These are phyloP conservation scores for Eleutherodactylus coqui DNA, from an alignment of 2,797 vertebrate species.

Conservation along the genomic window DNA sequence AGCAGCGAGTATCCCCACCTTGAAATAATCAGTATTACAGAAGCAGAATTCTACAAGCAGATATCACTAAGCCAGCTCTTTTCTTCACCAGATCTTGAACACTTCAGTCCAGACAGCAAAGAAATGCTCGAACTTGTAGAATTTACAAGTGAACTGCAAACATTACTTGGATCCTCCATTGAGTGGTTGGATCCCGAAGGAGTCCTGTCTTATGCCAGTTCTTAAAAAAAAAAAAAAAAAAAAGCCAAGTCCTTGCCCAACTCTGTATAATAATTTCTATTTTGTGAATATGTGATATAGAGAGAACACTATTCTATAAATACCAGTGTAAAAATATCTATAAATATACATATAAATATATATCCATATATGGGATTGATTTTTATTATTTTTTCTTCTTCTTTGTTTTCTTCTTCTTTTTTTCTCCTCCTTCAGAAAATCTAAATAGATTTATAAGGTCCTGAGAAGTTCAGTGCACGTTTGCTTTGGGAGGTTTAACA, in stretches of 20 bases:
- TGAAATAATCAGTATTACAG: slow-evolving; percentile 85
- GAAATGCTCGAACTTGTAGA: slow-evolving; percentile 91
- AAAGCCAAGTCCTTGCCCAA: slow-evolving; percentile 63
- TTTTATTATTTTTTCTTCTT: slow-evolving; percentile 36
- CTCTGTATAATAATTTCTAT: slow-evolving; percentile 73
- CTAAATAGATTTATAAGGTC: slow-evolving; percentile 53
- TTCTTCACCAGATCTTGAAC: slow-evolving; percentile 85
- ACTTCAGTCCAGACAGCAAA: slow-evolving; percentile 86
- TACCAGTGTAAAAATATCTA: slow-evolving; percentile 77
- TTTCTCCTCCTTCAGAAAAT: slow-evolving; percentile 7
- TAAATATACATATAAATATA: slow-evolving; percentile 19
- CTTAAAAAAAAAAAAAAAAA: too few relatives aligned
- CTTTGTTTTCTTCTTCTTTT: slow-evolving; percentile 26
- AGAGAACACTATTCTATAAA: slow-evolving; percentile 84
- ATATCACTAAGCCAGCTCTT: slow-evolving; percentile 89
- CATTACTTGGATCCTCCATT: slow-evolving; percentile 86
- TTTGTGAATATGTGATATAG: slow-evolving; percentile 84
- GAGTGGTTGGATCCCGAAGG: slow-evolving; percentile 84
- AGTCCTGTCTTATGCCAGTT: slow-evolving; percentile 75
- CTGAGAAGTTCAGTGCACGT: slow-evolving; percentile 76
- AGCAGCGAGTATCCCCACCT: slow-evolving; percentile 86
- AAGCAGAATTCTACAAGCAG: slow-evolving; percentile 90
- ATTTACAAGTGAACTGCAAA: slow-evolving; percentile 87
- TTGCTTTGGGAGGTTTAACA: slow-evolving; percentile 73
- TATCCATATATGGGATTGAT: slow-evolving; percentile 19